Evolutionary conservation across 1,140 invertebrate genomes (phyloP).

Genomic region (Drosophila setifemur): DNA sequence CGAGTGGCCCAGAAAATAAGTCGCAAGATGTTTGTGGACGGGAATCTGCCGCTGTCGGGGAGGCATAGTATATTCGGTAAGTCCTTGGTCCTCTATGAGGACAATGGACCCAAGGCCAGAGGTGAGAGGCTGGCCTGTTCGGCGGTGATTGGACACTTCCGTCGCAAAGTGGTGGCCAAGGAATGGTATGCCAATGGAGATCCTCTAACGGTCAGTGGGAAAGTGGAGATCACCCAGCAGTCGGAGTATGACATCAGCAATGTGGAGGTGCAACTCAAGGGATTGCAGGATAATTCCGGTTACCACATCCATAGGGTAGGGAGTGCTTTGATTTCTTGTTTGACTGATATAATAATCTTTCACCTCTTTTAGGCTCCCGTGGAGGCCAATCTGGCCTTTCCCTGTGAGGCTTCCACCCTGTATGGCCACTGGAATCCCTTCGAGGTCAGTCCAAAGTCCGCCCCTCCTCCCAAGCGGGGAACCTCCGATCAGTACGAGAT

Average conservation of each 20-base stretch:
- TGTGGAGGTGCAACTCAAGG: constrained; percentile 90
- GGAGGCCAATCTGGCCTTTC: constrained; percentile 91
- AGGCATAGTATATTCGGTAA: constrained; percentile 89
- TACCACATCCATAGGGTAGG: constrained; percentile 93
- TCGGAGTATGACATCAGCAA: constrained; percentile 92
- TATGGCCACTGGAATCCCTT: constrained; percentile 93
- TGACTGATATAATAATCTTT: neutral
- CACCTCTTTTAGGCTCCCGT: constrained; percentile 86
- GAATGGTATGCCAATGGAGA: constrained; percentile 94
- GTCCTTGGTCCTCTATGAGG: constrained; percentile 94
- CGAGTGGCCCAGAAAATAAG: constrained; percentile 86
- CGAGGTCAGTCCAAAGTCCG: constrained; percentile 85
- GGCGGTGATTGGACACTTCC: constrained; percentile 89
- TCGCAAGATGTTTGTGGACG: constrained; percentile 91
- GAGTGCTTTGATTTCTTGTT: neutral
- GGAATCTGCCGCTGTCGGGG: constrained; percentile 90
- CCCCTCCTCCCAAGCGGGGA: constrained; percentile 86
- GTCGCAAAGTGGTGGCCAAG: constrained; percentile 91
- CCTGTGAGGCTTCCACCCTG: constrained; percentile 91
- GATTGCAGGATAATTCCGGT: constrained; percentile 86
- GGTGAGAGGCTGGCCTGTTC: constrained; percentile 94
- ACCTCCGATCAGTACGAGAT: constrained; percentile 94
- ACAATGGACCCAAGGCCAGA: constrained; percentile 92
- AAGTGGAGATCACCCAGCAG: constrained; percentile 92
- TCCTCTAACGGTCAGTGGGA: constrained; percentile 86